Evolutionary conservation across 2,888 invertebrate species (phyloP), one percentile per base, ranked within the genome.

Genomic region (Nemoura dubitans): DNA sequence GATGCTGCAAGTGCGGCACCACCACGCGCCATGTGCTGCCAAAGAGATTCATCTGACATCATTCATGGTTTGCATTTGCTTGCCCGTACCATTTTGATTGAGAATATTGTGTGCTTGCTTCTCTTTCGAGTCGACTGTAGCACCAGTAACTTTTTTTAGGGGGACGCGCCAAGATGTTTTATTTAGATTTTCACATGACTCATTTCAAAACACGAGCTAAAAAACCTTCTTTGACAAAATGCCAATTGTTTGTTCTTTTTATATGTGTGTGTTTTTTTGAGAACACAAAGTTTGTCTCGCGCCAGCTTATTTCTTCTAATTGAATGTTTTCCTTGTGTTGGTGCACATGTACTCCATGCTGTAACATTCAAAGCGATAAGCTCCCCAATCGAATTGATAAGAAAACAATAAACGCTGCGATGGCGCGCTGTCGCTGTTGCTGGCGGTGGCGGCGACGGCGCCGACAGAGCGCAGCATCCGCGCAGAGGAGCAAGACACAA

Each of bases 151-250:
- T 21, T 59, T 59, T 21, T 59, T 59, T 21, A 3, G 59, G 59
- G 59, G 59, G 59, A 59, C 10, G 10, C 36, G 83, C 83, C 43
- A 83, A 36, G 83, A 83, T 83, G 81, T 83, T 83, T 82, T 36
- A 82, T 82, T 83, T 83, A 83, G 83, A 83, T 83, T 83, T 83
- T 83, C 83, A 83, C 83, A 83, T 83, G 83, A 83, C 42, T 83
- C 83, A 83, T 83, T 83, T 83, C 83, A 83, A 83, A 42, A 83
- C 36, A 83, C 26, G 42, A 83, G 36, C 36, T 36, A 42, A 83
- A 42, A 83, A 42, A 42, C 43, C 6, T 26, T 42, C 0, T 42
- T 83, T 83, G 83, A 83, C 83, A 83, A 83, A 42, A 42, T 83
- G 83, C 83, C 83, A 83, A 83, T 42, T 83, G 78, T 83, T 83